Evolutionary conservation across 1,140 invertebrate species (phyloP).

Genomic region (Drosophila eugracilis): DNA sequence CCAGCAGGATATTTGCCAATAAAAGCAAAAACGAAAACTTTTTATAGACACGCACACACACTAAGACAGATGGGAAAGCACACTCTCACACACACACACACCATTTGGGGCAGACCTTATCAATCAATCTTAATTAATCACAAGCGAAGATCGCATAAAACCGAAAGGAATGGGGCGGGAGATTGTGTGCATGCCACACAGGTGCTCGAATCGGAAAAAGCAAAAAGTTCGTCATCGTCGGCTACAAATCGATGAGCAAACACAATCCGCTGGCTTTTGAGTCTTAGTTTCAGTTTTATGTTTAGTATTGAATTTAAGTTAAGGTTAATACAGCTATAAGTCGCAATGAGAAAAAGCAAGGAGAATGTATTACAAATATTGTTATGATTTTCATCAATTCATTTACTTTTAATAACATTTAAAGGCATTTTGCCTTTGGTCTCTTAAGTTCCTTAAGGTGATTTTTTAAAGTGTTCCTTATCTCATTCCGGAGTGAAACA

Average conservation of each 20-base stretch:
- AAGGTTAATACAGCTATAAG: neutral
- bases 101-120: conserved; percentile 64
- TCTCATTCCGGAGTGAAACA: conserved; percentile 34
- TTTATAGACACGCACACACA: conserved; percentile 73
- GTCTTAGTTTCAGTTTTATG: conserved; percentile 8
- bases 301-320: neutral
- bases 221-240: conserved; percentile 62
- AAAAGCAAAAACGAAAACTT: conserved; percentile 75
- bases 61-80: conserved; percentile 7
- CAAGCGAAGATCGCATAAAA: conserved; percentile 77
- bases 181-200: conserved; percentile 53
- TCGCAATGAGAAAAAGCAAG: neutral
- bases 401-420: neutral
- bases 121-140: conserved; percentile 84
- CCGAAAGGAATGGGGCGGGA: conserved; percentile 10
- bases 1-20: conserved; percentile 83
- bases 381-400: no score
- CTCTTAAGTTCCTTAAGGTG: neutral
- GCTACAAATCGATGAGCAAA: conserved; percentile 64
- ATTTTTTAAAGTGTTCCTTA: conserved; percentile 20
- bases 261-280: conserved; percentile 12
- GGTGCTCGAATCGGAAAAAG: conserved; percentile 53
- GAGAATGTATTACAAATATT: no score
- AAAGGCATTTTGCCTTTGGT: no score
- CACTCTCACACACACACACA: conserved; percentile 23